Evolutionary conservation across 2,888 invertebrate species (phyloP), one percentile per base, ranked within the genome.

Genomic region (Yponomeuta evonymella): DNA sequence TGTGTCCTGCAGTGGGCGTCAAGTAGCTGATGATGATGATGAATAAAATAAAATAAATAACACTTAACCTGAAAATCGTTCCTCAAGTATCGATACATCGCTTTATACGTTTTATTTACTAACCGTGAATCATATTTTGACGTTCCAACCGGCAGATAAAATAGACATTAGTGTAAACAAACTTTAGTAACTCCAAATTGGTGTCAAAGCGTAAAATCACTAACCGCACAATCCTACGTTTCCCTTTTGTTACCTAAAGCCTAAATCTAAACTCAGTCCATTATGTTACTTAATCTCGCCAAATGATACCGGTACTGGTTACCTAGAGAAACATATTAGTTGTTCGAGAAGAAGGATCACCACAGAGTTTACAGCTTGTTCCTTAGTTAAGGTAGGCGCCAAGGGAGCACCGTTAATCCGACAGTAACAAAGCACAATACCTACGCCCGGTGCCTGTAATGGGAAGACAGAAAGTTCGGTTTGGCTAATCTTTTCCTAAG

Each of bases 331-430:
- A 58, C 51, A 3, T 58, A 15, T 58, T 58, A 58, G 1, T 15
- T 58, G 51, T 58, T 58, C 6, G 15, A 15, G 51, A 58, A 15
- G 6, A 3, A 58, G 51, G 51, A 12, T 33, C 6, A 29, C 64
- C 64, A 64, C 6, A 64, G 10, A 64, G 29, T 29, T n/a, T 30
- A 30, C 6, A 33, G 29, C 11, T 64, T 11, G 65, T 29, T 30
- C 9, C 23, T 30, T 67, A 36, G 43, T 67, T 67, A 69, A 51
- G 68, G 48, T 29, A 79, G 79, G 81, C 79, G 80, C 80, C 79
- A 75, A 76, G 83, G 82, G 83, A 81, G 77, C 72, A 76, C 74
- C 77, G 80, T 77, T 84, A 84, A 84, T 84, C 84, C 81, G 84
- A 84, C 84, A 85, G 78, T 75, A 82, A 85, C 82, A 80, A 79